Base-by-base conservation (phyloP, 1,140 invertebrate genomes). In the Cheumatopsyche charites region DNA sequence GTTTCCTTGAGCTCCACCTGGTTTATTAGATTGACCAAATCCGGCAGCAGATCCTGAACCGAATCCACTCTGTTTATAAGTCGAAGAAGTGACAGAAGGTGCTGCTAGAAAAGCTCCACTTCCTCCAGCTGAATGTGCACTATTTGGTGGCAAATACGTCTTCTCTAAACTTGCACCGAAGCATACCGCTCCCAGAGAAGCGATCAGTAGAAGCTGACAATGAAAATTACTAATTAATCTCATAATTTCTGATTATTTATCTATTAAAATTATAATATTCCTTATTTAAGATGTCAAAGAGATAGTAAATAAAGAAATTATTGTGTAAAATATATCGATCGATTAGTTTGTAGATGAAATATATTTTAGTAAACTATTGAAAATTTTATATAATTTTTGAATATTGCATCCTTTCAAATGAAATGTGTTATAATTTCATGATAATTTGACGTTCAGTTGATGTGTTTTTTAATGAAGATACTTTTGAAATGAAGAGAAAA, bases 111-210 rank as follows among this genome's bases (percentile, higher is more conserved):
- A 73, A 19, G 63, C 45, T 49, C 81, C 79, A 26, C 72, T 77
- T 4, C 83, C 84, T 23, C 82, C 82, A 12, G 81, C 81, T 47
- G 77, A 78, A 21, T 78, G 78, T 1, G 84, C 86, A 41, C 80
- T 79, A 61, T 84, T 78, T 3, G 86, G 86, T 5, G 86, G 86
- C 11, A 87, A 79, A 75, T 87, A 87, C 23, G 79, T 83, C 73
- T 83, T 86, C 43, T 87, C 86, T 52, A 87, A 76, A 55, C 82
- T 79, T 63, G 82, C 79, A 69, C 78, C 73, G 72, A 75, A 75
- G 75, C 83, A 78, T 29, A 74, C 23, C 52, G 73, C 55, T 25
- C 73, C 73, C 79, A 66, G 19, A 80, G 7, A 42, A 72, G 73
- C 66, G 76, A 76, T 49, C 52, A 69, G 7, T 23, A 26, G 2